Base-by-base conservation (phyloP, 2,113 vertebrate species). In the Clupea harengus region DNA sequence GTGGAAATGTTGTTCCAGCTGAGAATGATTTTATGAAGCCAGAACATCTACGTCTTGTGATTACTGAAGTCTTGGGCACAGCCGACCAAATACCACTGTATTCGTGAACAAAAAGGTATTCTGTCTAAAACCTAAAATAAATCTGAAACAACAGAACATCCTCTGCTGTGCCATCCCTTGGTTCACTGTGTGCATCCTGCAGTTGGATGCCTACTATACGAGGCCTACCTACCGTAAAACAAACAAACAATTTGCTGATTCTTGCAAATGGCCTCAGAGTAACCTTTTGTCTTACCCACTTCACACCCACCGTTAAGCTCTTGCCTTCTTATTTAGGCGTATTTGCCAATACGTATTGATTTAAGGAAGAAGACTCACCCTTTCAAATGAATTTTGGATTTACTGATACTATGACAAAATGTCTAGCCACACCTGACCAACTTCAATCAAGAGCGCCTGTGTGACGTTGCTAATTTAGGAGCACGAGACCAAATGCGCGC, bases 401-500 rank as follows among this genome's bases (percentile, higher is more conserved):
- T 32, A 17, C 4, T 10, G 22, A 25, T 15, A 32, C 13, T 75
- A 39, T 9, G 0, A 4, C 10, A 11, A 4, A 18, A 32, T 6
- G 1, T 50, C 45, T 15, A 46, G 11, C 13, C 72, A 11, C 72
- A 78, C 72, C 72, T 78, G 72, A 4, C 72, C 9, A 6, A 57
- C 39, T 45, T 82, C 0, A 67, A 45, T 57, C 80, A 82, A 60
- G 18, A 25, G 4, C 25, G 86, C 45, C 3, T 20, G 46, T 3
- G 54, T 81, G 72, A 78, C 72, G 72, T 78, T 78, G 72, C 72
- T 78, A 4, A 78, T 78, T 44, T 78, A 17, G 39, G 20, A 78
- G 4, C 11, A 32, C 13, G 25, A 32, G 28, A 13, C 10, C n/a
- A 25, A 25, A 17, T 39, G 72, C 72, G 72, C 9, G 2, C 28